Evolutionary conservation across 2,113 vertebrate genomes (phyloP).

Genomic region (Podilymbus podiceps): DNA sequence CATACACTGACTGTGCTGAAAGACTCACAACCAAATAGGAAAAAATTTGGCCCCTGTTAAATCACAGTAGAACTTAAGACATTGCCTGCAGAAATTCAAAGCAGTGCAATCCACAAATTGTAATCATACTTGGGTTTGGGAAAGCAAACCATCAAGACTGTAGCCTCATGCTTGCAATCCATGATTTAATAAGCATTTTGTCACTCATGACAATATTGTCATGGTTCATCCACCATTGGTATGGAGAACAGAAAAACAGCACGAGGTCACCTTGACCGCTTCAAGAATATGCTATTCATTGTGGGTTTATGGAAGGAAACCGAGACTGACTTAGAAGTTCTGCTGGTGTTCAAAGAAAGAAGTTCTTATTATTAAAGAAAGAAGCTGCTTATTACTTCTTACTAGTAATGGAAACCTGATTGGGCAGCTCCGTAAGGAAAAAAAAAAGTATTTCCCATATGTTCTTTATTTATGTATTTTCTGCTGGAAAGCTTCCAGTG

Average conservation of each 20-base stretch:
- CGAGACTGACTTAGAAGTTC: not conserved
- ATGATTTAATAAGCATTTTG: not conserved
- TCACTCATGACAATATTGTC: not conserved
- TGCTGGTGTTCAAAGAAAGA: not conserved
- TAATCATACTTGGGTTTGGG: not conserved
- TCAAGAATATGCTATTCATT: not conserved
- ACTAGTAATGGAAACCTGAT: not conserved
- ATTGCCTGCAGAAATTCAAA: not conserved
- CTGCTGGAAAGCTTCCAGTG: not conserved
- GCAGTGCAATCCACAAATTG: not conserved
- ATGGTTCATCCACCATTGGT: not conserved
- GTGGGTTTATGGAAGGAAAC: not conserved
- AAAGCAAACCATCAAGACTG: not conserved
- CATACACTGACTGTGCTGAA: not conserved
- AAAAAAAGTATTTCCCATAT: not conserved
- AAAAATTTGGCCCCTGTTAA: not conserved
- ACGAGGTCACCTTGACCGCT: not conserved
- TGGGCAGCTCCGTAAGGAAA: not conserved
- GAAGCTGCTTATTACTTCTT: not conserved
- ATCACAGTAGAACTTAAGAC: not conserved
- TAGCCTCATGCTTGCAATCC: not conserved
- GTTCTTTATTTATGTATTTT: not conserved
- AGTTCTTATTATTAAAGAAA: not conserved
- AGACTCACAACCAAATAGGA: not conserved
- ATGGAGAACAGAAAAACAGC: not conserved